Base-by-base conservation (phyloP, 1,140 invertebrate species). In the Aphaenogaster ashmeadi region DNA sequence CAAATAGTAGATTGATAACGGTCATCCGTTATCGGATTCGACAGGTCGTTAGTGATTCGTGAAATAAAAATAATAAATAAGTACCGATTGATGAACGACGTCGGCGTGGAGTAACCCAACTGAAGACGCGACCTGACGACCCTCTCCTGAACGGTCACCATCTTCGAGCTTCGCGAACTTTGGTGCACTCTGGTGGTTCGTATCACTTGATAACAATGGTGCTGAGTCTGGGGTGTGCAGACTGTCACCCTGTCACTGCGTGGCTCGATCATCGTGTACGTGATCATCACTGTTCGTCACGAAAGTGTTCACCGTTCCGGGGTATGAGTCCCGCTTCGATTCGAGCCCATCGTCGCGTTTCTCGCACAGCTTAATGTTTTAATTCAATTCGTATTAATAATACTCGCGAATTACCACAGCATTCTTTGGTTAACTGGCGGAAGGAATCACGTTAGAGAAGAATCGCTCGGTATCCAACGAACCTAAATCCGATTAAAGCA, bases 11-110 rank as follows among this genome's bases (percentile, higher is more conserved):
- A 47, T 33, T 44, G 74, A 62, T 47, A n/a, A 44, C 33, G 36
- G 15, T 13, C n/a, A 71, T 36, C 47, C 47, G 21, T 80, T n/a
- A 15, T 41, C 36, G 18, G 27, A 52, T 41, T 52, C 13, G 27
- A 58, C 9, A 9, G 18, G n/a, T 50, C 15, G 71, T 85, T 66
- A 64, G 60, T 36, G 21, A 41, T 44, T 86, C 27, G 9, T 50
- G 27, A 66, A 47, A 66, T 86, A 66, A 21, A 86, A 66, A 77
- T 86, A 64, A 87, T 78, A 87, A 79, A 77, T 77, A 87, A 44
- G 7, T 95, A 95, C 95, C 95, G 95, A 91, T 95, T 95, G 85
- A 95, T 95, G 87, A 95, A 95, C 87, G 92, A 93, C 36, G 95
- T 95, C 44, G 95, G 95, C 67, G 95, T 95, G 5, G 95, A 95